Base-by-base conservation (phyloP, 2,797 vertebrate species). In the Enteromius argenteus region DNA sequence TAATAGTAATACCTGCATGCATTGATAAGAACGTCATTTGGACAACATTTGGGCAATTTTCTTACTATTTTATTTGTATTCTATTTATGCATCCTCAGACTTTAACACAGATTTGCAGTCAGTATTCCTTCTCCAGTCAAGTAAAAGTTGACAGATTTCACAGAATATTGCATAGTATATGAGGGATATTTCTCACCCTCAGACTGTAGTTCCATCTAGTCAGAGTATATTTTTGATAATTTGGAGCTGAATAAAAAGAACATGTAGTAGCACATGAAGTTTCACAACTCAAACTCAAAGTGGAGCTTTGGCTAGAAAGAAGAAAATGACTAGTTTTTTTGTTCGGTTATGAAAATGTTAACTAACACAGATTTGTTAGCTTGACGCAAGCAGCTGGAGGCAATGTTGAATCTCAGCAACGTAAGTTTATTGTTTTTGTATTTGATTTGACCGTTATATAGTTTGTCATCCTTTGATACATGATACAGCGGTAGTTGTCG, bases 401-500 rank as follows among this genome's bases (percentile, higher is more conserved):
- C 19, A 30, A 19, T 4, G 1, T 5, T 5, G 27, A 73, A 5
- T 21, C 32, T 56, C 19, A 27, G 39, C 6, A 17, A 35, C 53
- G 17, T 0, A 0, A 23, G 19, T 27, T 21, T 58, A 13, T 76
- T 76, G 30, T 35, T 74, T 74, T 35, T 35, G 3, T 37, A n/a
- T 39, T 58, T n/a, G 30, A 37, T 21, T 56, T 37, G 19, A 74
- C 32, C 11, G 3, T 76, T 75, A 11, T 39, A 13, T 37, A 23
- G 19, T 75, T 35, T 76, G 51, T 32, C 23, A 30, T 49, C 15
- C 23, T 49, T 42, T 37, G 32, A 51, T 58, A 4, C 11, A 8
- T 76, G 79, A 82, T 53, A 58, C 84, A 64, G 19, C 23, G 3
- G 27, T 56, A 35, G 30, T 53, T 78, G 58, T 64, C n/a, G 0